Evolutionary conservation across 2,888 invertebrate genomes (phyloP).

Genomic region (Tethea ocularis): DNA sequence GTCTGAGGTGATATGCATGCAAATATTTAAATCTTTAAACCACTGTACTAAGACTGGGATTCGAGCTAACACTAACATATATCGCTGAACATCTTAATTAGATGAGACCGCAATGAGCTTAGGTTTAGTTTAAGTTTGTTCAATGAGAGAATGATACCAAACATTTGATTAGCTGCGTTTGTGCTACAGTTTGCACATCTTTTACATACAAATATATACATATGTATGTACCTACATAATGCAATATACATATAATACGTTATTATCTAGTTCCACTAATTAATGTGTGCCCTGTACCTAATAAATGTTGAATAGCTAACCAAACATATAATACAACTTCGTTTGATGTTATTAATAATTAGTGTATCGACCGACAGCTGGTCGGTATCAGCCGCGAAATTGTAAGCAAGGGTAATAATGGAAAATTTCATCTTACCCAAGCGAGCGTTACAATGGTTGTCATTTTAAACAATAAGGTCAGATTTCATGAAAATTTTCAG

Average conservation of each 20-base stretch:
- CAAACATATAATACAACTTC: background rate
- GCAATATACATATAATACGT: background rate
- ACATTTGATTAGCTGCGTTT: slow-evolving; percentile 4
- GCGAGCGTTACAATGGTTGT: no score
- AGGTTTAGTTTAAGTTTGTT: background rate
- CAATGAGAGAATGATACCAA: background rate
- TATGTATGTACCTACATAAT: no score
- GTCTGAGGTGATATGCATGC: no score
- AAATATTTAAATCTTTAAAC: background rate
- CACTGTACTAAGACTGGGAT: background rate
- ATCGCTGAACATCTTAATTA: slow-evolving; percentile 6
- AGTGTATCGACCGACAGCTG: no score
- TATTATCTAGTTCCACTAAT: background rate
- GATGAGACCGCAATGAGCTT: background rate
- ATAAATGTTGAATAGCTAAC: background rate
- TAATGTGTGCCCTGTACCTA: background rate
- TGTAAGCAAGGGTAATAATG: background rate
- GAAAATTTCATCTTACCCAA: no score
- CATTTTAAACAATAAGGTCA: no score
- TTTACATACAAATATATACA: background rate
- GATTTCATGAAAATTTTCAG: no score
- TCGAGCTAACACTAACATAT: background rate
- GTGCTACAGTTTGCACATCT: background rate
- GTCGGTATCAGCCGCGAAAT: background rate
- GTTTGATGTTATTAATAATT: background rate